These are phyloP conservation scores for Datnioides undecimradiatus DNA, from an alignment of 2,113 vertebrate species.

Conservation along the genomic window DNA sequence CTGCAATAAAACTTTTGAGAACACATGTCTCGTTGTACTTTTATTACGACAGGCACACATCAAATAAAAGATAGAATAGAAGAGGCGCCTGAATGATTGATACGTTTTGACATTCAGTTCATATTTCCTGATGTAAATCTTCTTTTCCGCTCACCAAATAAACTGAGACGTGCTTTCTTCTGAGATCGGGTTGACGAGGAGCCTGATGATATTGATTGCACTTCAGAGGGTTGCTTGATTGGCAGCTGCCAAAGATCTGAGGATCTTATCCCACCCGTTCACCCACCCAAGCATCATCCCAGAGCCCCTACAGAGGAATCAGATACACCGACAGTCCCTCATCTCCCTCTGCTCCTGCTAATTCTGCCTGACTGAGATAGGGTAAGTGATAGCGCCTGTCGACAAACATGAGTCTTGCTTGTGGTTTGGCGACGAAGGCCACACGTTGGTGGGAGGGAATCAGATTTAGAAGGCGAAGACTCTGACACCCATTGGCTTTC, in stretches of 20 bases:
- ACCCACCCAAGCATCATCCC: conserved; percentile 51
- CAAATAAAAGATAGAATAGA: conserved; percentile 49
- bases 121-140: conserved; percentile 44
- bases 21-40: conserved; percentile 18
- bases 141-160: conserved; percentile 49
- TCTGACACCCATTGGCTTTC: conserved; percentile 12
- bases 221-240: conserved; percentile 74
- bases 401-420: conserved; percentile 64
- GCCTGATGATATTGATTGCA: conserved; percentile 72
- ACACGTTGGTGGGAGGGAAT: conserved; percentile 4
- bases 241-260: conserved; percentile 76
- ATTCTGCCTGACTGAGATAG: conserved; percentile 65
- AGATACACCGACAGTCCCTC: conserved; percentile 62
- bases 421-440: conserved; percentile 55
- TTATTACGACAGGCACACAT: conserved; percentile 28
- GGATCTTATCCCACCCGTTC: conserved; percentile 40
- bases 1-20: conserved; percentile 37
- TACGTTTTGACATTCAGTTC: conserved; percentile 54
- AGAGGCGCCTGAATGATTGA: conserved; percentile 49
- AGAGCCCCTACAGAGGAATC: conserved; percentile 63
- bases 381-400: conserved; percentile 63
- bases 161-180: conserved; percentile 59
- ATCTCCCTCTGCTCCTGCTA: conserved; percentile 60
- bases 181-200: conserved; percentile 52
- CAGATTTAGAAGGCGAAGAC: background rate